Base-by-base conservation (phyloP, 2,797 vertebrate genomes). In the Acipenser oxyrinchus region DNA sequence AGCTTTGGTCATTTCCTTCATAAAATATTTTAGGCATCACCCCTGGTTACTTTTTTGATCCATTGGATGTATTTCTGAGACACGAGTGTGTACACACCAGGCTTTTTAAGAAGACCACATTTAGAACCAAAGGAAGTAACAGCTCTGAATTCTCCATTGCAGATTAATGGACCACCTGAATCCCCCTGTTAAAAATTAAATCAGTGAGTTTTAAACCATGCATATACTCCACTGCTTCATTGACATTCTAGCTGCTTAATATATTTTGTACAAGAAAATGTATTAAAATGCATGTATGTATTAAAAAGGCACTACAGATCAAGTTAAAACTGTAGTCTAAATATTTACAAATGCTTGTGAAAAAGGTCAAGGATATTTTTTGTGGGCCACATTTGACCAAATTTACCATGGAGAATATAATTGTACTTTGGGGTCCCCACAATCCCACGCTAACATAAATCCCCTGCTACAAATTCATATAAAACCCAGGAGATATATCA, bases 141-240 rank as follows among this genome's bases (percentile, higher is more conserved):
- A 6, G 69, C 72, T 37, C 70, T 67, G 48, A 60, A 69, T 0
- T 0, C 53, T 5, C 66, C 61, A 0, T 68, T 70, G 66, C 83
- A 86, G 50, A 84, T 0, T 63, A 88, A 72, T 0, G 85, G 86
- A 1, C 85, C 86, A 60, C 86, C 86, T 1, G 86, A 88, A 58
- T 87, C 86, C 1, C 85, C 86, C 86, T 88, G 64, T 7, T 12
- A 66, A 2, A 69, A n/a, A 2, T 6, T 68, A 9, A 64, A 15
- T 4, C 11, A 53, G 12, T 8, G 6, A 66, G 3, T 60, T 13
- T 49, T 6, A 59, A 48, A 13, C 6, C 12, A 10, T 6, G 57
- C 49, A 51, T 7, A n/a, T n/a, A 7, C 9, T 3, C 48, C 2
- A 6, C 10, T 6, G 7, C 10, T 15, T 3, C n/a, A 23, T 37